phyloP scores from a whole-genome alignment of 2,888 invertebrate species.

The Caradrina kadenii region DNA sequence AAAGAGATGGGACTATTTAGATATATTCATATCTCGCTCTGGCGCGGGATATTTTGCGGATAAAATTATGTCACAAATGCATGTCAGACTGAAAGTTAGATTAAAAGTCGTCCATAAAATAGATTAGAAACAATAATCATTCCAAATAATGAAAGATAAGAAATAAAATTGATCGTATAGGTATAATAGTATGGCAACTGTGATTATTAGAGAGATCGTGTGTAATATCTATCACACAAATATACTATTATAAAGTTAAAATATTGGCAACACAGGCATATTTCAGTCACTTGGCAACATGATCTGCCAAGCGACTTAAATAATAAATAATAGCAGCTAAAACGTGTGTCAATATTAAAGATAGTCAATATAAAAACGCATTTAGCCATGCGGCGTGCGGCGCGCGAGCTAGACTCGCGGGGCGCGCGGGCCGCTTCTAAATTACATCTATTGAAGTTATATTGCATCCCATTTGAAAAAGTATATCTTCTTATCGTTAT shows the following conservation, averaged over 20 bases:
- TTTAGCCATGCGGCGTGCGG: too few species aligned
- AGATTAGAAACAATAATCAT: neutral
- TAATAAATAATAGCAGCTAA: neutral
- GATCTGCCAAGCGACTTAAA: slow-evolving; percentile 1
- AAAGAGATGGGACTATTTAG: too few species aligned
- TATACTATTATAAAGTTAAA: slow-evolving; percentile 9
- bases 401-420: too few species aligned
- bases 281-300: too few species aligned
- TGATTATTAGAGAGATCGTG: slow-evolving; percentile 44
- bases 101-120: neutral
- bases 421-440: too few species aligned
- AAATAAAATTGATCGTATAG: slow-evolving; percentile 9
- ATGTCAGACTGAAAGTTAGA: neutral
- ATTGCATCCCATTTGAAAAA: slow-evolving; percentile 20
- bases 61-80: neutral
- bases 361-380: neutral
- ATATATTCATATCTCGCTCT: too few species aligned
- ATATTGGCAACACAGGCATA: slow-evolving; percentile 11
- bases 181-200: slow-evolving; percentile 51
- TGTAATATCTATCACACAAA: neutral
- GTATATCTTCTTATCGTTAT: slow-evolving; percentile 12
- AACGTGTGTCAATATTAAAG: slow-evolving; percentile 1
- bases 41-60: neutral
- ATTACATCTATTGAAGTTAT: neutral
- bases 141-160: neutral